phyloP scores from a whole-genome alignment of 1,140 invertebrate species.

The Lysiphlebus fabarum region DNA sequence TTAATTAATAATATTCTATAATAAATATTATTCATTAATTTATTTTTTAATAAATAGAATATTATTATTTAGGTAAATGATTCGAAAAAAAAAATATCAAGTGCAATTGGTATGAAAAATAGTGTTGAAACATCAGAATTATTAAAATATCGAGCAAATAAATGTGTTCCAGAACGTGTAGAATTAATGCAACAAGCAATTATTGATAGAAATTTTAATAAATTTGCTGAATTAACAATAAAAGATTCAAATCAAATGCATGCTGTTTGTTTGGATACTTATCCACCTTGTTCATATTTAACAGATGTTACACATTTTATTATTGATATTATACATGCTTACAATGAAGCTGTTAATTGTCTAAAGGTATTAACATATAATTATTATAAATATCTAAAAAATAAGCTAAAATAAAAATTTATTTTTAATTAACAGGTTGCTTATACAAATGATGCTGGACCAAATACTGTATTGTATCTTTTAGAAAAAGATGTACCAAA shows the following conservation, averaged over 20 bases:
- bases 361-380: slow-evolving; percentile 57
- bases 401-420: background rate
- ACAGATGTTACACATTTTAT: slow-evolving; percentile 83
- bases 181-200: slow-evolving; percentile 77
- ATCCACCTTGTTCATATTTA: slow-evolving; percentile 91
- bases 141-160: slow-evolving; percentile 69
- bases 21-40: slow-evolving; percentile 12
- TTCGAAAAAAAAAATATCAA: slow-evolving; percentile 79
- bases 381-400: slow-evolving; percentile 14
- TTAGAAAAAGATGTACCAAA: slow-evolving; percentile 71
- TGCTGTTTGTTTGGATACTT: slow-evolving; percentile 90
- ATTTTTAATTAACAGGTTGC: slow-evolving; percentile 62
- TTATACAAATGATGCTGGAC: slow-evolving; percentile 97
- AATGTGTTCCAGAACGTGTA: slow-evolving; percentile 71
- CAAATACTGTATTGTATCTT: slow-evolving; percentile 91
- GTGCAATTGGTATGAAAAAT: slow-evolving; percentile 88
- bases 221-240: slow-evolving; percentile 93
- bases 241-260: slow-evolving; percentile 98
- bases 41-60: slow-evolving; percentile 13
- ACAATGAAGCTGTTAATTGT: slow-evolving; percentile 66
- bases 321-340: slow-evolving; percentile 76
- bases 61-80: slow-evolving; percentile 70
- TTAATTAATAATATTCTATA: background rate
- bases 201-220: slow-evolving; percentile 72
- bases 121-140: slow-evolving; percentile 80